Base-by-base conservation (phyloP, 2,797 vertebrate genomes). In the Pangasius sanitwongsei region DNA sequence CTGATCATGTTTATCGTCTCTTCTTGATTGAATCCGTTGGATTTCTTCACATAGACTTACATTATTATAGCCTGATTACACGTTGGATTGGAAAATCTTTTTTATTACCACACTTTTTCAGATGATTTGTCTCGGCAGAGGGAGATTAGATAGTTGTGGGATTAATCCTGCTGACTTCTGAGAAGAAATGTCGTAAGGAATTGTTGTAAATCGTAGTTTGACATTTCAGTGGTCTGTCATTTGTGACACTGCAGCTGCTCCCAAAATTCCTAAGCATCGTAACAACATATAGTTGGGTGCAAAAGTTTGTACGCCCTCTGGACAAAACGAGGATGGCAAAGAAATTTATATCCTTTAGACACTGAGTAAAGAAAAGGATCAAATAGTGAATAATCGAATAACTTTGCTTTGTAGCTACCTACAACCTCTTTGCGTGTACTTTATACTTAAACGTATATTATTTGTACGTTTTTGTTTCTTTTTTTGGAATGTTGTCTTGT, bases 21-120 rank as follows among this genome's bases (percentile, higher is more conserved):
- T 94, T 95, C 95, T 95, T 95, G 94, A 96, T 95, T 96, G 94
- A 93, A 96, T 95, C 95, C 94, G 93, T 95, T 95, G 94, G 94
- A 94, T 95, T 95, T 94, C 88, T 86, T 86, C 65, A n/a, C 31
- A 41, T 23, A 41, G 84, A 81, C 53, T 57, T 82, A 72, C 20
- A 44, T 85, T 83, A 83, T 89, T 86, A 86, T 41, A 25, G 48
- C 59, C 25, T 81, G 50, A 89, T 61, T 89, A 13, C 57, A 75
- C 7, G 57, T 69, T 4, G 67, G 48, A 34, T 74, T 37, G 1
- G 12, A 48, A 65, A 89, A 89, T 83, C 85, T 67, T 63, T 63
- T 65, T 82, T 55, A 86, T 83, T n/a, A 82, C 57, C 77, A 75
- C 77, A 83, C 23, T 6, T 63, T 53, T 63, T 85, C 2, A 77